phyloP scores from a whole-genome alignment of 2,797 vertebrate genomes.

The Thripadectes ignobilis region DNA sequence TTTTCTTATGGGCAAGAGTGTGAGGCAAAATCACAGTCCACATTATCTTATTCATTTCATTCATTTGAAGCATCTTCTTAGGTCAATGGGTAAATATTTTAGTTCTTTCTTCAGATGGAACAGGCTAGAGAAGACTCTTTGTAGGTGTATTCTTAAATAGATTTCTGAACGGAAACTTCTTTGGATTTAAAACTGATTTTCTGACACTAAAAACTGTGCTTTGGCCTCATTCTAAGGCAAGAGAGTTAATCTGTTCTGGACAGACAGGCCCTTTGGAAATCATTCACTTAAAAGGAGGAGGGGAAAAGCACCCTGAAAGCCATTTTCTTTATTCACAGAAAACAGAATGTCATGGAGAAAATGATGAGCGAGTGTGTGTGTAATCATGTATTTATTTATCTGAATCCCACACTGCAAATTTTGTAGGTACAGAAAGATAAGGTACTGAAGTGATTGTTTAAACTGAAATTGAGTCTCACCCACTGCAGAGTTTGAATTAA shows the following conservation, averaged over 20 bases:
- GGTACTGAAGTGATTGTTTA: constrained; percentile 70
- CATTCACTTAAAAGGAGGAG: constrained; percentile 20
- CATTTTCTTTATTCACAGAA: constrained; percentile 57
- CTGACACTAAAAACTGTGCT: constrained; percentile 16
- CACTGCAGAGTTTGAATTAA: constrained; percentile 68
- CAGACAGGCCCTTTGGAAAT: constrained; percentile 32
- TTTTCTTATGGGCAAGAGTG: neutral
- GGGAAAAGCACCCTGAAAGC: neutral
- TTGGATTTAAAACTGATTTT: neutral
- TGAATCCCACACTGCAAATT: constrained; percentile 42
- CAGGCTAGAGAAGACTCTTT: neutral
- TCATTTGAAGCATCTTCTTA: neutral
- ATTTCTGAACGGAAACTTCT: neutral
- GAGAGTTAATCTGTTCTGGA: constrained; percentile 35
- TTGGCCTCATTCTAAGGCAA: constrained; percentile 33
- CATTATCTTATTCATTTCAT: neutral
- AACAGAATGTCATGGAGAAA: constrained; percentile 44
- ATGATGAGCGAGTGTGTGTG: constrained; percentile 31
- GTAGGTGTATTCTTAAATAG: neutral
- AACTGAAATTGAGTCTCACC: constrained; percentile 67
- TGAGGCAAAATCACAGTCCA: neutral
- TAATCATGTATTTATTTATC: constrained; percentile 66
- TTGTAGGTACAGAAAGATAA: constrained; percentile 58
- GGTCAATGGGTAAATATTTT: neutral
- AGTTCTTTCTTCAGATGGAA: neutral